phyloP scores from a whole-genome alignment of 1,140 invertebrate genomes.

The Drosophila kanapiae region DNA sequence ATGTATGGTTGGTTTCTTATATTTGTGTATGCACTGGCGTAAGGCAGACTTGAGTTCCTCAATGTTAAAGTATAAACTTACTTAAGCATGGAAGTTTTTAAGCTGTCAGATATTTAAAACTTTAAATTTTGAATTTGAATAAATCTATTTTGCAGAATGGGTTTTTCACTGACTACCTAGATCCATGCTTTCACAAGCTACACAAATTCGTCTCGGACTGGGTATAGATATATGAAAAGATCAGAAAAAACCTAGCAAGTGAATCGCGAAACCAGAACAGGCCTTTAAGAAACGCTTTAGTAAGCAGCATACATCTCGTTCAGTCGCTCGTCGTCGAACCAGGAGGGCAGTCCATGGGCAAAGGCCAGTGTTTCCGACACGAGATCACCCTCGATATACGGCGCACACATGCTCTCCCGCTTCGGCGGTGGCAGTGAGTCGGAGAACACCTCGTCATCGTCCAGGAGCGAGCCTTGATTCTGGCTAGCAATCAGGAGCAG shows the following conservation, averaged over 20 bases:
- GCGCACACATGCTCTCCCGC: slow-evolving; percentile 85
- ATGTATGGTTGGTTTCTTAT: too few species aligned
- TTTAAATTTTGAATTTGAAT: slow-evolving; percentile 2
- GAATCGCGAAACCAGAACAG: slow-evolving; percentile 33
- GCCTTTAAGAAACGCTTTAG: neutral
- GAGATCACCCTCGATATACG: slow-evolving; percentile 74
- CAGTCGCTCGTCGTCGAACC: slow-evolving; percentile 83
- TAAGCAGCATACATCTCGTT: slow-evolving; percentile 75
- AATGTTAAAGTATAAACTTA: neutral
- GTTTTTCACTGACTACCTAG: neutral
- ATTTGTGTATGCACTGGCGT: too few species aligned
- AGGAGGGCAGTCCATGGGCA: slow-evolving; percentile 78
- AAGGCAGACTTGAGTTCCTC: too few species aligned
- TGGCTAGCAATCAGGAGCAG: slow-evolving; percentile 53
- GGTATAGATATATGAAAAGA: neutral
- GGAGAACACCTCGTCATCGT: slow-evolving; percentile 86
- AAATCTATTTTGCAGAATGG: neutral
- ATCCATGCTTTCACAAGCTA: neutral
- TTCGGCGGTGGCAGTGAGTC: slow-evolving; percentile 84
- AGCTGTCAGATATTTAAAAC: neutral
- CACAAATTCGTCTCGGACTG: neutral
- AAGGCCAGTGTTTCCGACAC: slow-evolving; percentile 71
- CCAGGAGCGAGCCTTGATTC: slow-evolving; percentile 60
- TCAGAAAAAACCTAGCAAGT: neutral
- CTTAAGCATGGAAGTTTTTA: neutral